phyloP scores from a whole-genome alignment of 2,113 vertebrate species.

The Gavialis gangeticus region DNA sequence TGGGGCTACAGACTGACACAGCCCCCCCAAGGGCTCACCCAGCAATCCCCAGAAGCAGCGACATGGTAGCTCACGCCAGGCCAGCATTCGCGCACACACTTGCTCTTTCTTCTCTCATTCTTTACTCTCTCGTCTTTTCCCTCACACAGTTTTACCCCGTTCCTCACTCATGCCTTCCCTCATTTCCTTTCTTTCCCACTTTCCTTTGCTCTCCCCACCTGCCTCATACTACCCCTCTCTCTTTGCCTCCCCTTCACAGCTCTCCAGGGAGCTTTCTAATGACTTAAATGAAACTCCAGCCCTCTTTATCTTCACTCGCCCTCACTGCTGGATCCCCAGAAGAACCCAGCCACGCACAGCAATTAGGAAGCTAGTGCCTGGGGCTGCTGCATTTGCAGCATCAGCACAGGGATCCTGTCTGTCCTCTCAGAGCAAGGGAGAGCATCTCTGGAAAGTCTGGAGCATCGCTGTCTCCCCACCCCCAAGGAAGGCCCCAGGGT shows the following conservation, averaged over 20 bases:
- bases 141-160: background rate
- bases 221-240: background rate
- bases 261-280: slow-evolving; percentile 46
- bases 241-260: background rate
- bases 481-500: background rate
- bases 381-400: background rate
- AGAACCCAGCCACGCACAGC: slow-evolving; percentile 20
- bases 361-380: slow-evolving; percentile 41
- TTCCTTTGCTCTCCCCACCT: background rate
- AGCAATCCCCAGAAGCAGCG: background rate
- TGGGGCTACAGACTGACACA: background rate
- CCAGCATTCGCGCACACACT: accelerated
- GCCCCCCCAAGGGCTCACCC: background rate
- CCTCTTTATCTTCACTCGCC: slow-evolving; percentile 7
- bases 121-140: background rate
- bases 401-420: slow-evolving; percentile 16
- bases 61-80: background rate
- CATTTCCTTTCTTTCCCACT: background rate
- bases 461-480: background rate
- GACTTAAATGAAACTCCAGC: background rate
- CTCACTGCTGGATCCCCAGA: slow-evolving; percentile 18
- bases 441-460: background rate
- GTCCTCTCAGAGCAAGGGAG: background rate
- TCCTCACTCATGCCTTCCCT: background rate
- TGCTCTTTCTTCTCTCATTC: background rate